These are phyloP conservation scores for Drosophila mayaguana DNA, from an alignment of 2,888 invertebrate genomes.

Conservation along the genomic window DNA sequence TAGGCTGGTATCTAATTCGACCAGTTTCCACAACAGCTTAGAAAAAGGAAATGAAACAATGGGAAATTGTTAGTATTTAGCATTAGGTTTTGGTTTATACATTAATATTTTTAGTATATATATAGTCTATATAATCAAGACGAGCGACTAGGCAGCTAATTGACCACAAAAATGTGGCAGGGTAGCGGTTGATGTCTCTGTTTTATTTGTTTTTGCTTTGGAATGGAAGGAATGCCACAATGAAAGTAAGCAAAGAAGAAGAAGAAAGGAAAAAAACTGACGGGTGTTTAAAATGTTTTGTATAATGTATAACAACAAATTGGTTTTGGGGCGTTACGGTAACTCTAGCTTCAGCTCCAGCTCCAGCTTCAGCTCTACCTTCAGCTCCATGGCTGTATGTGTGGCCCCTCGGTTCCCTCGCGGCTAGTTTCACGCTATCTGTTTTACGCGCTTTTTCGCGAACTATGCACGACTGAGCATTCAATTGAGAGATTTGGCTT, in stretches of 20 bases:
- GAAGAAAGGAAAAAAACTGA: constrained; percentile 12
- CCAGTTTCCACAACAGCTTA: neutral
- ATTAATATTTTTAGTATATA: neutral
- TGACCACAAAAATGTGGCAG: constrained; percentile 71
- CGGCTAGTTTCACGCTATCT: constrained; percentile 36
- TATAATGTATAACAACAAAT: constrained; percentile 70
- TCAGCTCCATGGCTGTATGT: neutral
- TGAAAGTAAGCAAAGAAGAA: constrained; percentile 63
- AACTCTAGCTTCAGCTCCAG: constrained; percentile 22
- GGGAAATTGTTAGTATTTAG: neutral
- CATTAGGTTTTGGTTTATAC: neutral
- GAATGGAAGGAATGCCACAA: constrained; percentile 35
- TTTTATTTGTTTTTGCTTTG: neutral
- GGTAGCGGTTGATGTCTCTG: constrained; percentile 4
- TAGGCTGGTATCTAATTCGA: neutral
- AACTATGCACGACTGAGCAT: constrained; percentile 71
- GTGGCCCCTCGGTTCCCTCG: neutral
- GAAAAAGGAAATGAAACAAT: neutral
- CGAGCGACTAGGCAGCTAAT: constrained; percentile 54
- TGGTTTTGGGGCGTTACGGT: constrained; percentile 71
- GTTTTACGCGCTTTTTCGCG: constrained; percentile 30
- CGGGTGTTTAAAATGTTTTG: constrained; percentile 57
- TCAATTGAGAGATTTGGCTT: constrained; percentile 55
- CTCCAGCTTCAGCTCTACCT: neutral
- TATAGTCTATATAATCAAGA: constrained; percentile 9